phyloP scores from a whole-genome alignment of 2,797 vertebrate genomes.

The Sebastes diploproa region DNA sequence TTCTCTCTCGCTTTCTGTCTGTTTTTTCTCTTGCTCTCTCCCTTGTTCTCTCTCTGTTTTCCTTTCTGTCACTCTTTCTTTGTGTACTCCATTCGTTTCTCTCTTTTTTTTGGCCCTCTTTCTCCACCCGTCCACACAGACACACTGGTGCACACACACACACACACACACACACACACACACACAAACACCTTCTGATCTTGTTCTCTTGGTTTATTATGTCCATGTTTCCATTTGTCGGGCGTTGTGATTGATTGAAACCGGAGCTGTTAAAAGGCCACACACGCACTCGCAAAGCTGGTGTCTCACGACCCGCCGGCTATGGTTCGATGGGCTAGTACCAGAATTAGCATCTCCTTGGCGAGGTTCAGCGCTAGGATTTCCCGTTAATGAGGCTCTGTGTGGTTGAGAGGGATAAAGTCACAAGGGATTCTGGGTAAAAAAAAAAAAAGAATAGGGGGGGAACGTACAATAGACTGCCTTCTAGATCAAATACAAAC shows the following conservation, averaged over 20 bases:
- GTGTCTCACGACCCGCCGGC: conserved; percentile 57
- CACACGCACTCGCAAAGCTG: conserved; percentile 46
- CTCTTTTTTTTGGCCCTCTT: conserved; percentile 18
- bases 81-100: conserved; percentile 3
- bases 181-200: conserved; percentile 60
- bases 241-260: conserved; percentile 75
- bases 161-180: background rate
- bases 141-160: background rate
- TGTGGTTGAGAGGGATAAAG: conserved; percentile 60
- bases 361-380: conserved; percentile 70
- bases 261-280: conserved; percentile 77
- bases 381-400: conserved; percentile 78
- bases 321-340: conserved; percentile 67
- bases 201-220: conserved; percentile 72
- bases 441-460: background rate
- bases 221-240: conserved; percentile 69
- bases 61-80: conserved; percentile 38
- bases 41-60: conserved; percentile 4
- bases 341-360: conserved; percentile 76
- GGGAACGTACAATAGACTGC: conserved; percentile 41
- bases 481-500: conserved; percentile 49
- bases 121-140: conserved; percentile 6
- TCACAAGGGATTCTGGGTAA: conserved; percentile 62
- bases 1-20: conserved; percentile 42
- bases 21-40: conserved; percentile 24